Evolutionary conservation across 2,888 invertebrate genomes (phyloP).

Genomic region (Meteorus colon): DNA sequence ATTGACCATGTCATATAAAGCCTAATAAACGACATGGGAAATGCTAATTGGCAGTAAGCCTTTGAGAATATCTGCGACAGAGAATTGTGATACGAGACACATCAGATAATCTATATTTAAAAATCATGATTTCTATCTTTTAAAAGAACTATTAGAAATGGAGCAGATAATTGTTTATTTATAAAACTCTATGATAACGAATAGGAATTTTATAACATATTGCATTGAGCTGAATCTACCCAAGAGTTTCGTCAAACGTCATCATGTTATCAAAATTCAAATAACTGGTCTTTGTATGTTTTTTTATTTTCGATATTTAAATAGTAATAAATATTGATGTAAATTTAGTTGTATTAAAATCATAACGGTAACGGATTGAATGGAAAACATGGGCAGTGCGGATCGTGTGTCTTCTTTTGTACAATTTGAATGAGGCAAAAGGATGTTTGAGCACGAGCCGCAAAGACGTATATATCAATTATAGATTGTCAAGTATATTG

Average conservation of each 20-base stretch:
- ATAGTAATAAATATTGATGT: no score
- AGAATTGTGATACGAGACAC: slow-evolving; percentile 37
- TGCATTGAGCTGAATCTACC: no score
- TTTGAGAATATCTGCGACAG: not conserved
- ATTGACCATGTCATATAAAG: slow-evolving; percentile 60
- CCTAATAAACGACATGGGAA: slow-evolving; percentile 67
- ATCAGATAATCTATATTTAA: not conserved
- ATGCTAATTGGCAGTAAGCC: slow-evolving; percentile 70
- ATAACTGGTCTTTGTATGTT: no score
- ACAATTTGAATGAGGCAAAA: slow-evolving; percentile 64
- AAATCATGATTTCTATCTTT: no score
- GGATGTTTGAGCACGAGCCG: slow-evolving; percentile 66
- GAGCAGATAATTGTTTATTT: no score
- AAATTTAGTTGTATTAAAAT: no score
- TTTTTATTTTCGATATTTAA: no score
- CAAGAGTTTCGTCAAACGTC: no score
- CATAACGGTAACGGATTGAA: not conserved
- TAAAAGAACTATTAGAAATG: no score
- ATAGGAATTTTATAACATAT: no score
- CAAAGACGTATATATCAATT: slow-evolving; percentile 72
- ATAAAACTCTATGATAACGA: no score
- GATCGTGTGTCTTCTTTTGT: slow-evolving; percentile 37
- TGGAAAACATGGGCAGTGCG: not conserved
- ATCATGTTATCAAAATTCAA: no score
- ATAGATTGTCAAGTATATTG: slow-evolving; percentile 52